Conservation (phyloP, 2,797 vertebrate genomes). For the Antrozous pallidus region DNA sequence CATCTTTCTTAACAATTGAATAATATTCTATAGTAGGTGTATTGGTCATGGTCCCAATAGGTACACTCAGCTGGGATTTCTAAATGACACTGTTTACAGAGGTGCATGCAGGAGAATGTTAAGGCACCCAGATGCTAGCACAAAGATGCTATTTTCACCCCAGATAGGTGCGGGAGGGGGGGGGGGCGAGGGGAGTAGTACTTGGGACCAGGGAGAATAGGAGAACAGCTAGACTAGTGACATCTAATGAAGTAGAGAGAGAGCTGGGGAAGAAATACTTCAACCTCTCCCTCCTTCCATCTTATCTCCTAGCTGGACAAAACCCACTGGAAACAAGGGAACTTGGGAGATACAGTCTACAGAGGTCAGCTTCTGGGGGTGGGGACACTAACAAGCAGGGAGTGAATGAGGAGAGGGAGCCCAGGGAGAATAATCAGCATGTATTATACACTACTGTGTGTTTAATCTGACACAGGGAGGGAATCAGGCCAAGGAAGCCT, state of each 20-base stretch:
- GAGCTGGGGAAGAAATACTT: not conserved
- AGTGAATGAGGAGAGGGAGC: not conserved
- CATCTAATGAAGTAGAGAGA: not conserved
- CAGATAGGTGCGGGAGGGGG: not conserved
- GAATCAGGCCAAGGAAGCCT: not conserved
- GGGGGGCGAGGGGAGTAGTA: not conserved
- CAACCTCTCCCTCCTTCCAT: not conserved
- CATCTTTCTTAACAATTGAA: not conserved
- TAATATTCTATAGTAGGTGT: not conserved
- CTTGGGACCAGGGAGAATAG: not conserved
- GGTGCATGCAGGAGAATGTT: not conserved
- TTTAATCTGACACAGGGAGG: not conserved
- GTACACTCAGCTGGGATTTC: not conserved
- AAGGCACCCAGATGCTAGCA: not conserved
- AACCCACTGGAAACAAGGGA: not conserved
- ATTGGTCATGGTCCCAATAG: not conserved
- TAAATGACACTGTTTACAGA: not conserved
- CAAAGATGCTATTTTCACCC: not conserved
- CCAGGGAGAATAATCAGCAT: not conserved
- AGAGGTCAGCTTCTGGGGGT: not conserved
- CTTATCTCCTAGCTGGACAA: not conserved
- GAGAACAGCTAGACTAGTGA: not conserved
- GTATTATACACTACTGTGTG: too few species aligned
- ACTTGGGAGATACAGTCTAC: constrained; percentile 30
- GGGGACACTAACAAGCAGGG: not conserved